Evolutionary conservation across 2,888 invertebrate species (phyloP).

Genomic region (Auanema sp.): DNA sequence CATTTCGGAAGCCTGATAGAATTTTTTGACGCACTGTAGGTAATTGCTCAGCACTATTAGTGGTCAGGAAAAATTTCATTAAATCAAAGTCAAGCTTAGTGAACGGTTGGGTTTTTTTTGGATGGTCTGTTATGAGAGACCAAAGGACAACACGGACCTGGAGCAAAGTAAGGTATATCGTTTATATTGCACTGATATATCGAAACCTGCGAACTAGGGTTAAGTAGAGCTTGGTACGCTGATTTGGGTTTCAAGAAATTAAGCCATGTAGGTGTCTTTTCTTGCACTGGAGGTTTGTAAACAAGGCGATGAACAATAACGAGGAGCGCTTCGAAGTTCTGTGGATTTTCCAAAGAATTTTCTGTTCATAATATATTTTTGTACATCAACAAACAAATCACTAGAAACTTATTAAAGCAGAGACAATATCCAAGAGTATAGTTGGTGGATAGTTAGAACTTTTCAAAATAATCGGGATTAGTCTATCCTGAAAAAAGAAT

Average conservation of each 20-base stretch:
- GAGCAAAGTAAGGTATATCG: background rate
- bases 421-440: background rate
- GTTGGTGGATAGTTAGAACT: background rate
- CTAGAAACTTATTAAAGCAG: background rate
- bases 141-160: constrained; percentile 41
- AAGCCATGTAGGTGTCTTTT: too few relatives aligned
- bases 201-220: background rate
- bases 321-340: too few relatives aligned
- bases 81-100: constrained; percentile 25
- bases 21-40: constrained; percentile 35
- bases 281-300: too few relatives aligned
- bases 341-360: too few relatives aligned
- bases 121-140: constrained; percentile 36
- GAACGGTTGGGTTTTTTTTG: constrained; percentile 27
- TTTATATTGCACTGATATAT: background rate
- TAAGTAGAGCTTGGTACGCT: background rate
- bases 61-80: constrained; percentile 31
- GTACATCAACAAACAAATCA: too few relatives aligned
- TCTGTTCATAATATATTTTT: background rate
- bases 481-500: constrained; percentile 17
- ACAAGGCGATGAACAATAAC: too few relatives aligned
- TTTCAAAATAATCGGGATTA: constrained; percentile 16
- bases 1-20: constrained; percentile 29
- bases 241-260: background rate
- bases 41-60: constrained; percentile 36